These are phyloP conservation scores for Bufo bufo DNA, from an alignment of 2,113 vertebrate species.

Conservation along the genomic window DNA sequence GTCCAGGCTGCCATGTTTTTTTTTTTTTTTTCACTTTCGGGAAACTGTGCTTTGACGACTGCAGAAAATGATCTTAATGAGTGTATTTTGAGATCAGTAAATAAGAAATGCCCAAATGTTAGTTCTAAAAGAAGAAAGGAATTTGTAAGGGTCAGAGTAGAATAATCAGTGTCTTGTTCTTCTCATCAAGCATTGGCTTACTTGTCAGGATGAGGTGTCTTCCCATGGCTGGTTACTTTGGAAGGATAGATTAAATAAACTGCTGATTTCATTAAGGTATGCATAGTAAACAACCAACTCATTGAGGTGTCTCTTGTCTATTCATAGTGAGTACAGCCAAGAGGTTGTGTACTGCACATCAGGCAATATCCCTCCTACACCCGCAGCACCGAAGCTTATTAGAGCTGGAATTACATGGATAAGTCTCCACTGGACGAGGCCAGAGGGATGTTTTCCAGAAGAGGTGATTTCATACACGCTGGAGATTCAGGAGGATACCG, in stretches of 20 bases:
- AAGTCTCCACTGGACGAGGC: conserved; percentile 89
- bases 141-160: background rate
- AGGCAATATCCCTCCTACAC: conserved; percentile 90
- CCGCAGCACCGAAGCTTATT: conserved; percentile 87
- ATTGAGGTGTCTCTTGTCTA: conserved; percentile 42
- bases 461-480: conserved; percentile 91
- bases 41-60: background rate
- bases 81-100: background rate
- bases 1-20: too few species aligned
- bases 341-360: conserved; percentile 92
- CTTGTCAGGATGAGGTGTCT: background rate
- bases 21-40: too few species aligned
- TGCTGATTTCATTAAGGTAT: background rate
- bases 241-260: background rate
- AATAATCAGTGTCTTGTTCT: background rate
- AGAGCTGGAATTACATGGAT: conserved; percentile 92
- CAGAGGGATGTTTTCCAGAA: conserved; percentile 85
- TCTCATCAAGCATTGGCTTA: background rate
- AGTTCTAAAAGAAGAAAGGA: background rate
- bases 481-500: conserved; percentile 95
- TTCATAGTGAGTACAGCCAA: conserved; percentile 87
- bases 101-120: too few species aligned
- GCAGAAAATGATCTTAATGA: too few species aligned
- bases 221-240: conserved; percentile 2
- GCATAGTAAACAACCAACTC: background rate